These are phyloP conservation scores for Paracyclopina nana DNA, from an alignment of 1,140 invertebrate genomes.

Conservation along the genomic window DNA sequence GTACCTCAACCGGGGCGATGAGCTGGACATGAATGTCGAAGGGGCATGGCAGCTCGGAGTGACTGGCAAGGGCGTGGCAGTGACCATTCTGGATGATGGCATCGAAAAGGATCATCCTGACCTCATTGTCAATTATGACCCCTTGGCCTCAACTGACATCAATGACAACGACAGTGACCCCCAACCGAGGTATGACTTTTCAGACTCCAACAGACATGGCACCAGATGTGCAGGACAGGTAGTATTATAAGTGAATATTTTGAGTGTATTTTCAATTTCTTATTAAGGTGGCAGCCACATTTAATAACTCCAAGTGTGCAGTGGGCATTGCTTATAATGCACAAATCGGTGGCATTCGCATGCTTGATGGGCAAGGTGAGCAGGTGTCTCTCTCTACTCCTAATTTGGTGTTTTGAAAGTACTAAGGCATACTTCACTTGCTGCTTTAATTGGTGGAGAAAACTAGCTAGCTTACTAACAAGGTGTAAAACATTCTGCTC, in stretches of 20 bases:
- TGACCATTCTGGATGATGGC: slow-evolving; percentile 87
- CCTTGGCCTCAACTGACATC: slow-evolving; percentile 61
- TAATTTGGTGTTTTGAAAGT: too few species aligned
- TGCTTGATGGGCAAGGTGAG: slow-evolving; percentile 16
- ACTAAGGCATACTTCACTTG: too few species aligned
- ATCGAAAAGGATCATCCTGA: slow-evolving; percentile 97
- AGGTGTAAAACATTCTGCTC: too few species aligned
- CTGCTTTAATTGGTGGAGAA: too few species aligned
- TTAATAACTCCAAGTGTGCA: slow-evolving; percentile 87
- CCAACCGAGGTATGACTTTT: slow-evolving; percentile 74
- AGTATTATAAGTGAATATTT: neutral
- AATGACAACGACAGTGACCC: slow-evolving; percentile 86
- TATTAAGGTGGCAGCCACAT: slow-evolving; percentile 76
- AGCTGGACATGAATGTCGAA: slow-evolving; percentile 78
- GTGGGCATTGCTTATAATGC: slow-evolving; percentile 88
- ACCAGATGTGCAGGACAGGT: slow-evolving; percentile 77
- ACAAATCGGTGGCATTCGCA: slow-evolving; percentile 46
- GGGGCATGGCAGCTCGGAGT: slow-evolving; percentile 77
- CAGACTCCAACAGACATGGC: slow-evolving; percentile 84
- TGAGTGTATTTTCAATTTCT: neutral
- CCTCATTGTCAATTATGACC: slow-evolving; percentile 58
- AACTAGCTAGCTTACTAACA: too few species aligned
- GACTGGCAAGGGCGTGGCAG: slow-evolving; percentile 77
- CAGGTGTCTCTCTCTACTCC: too few species aligned
- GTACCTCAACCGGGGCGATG: slow-evolving; percentile 51